Evolutionary conservation across 2,797 vertebrate species (phyloP).

Genomic region (Streptopelia turtur): DNA sequence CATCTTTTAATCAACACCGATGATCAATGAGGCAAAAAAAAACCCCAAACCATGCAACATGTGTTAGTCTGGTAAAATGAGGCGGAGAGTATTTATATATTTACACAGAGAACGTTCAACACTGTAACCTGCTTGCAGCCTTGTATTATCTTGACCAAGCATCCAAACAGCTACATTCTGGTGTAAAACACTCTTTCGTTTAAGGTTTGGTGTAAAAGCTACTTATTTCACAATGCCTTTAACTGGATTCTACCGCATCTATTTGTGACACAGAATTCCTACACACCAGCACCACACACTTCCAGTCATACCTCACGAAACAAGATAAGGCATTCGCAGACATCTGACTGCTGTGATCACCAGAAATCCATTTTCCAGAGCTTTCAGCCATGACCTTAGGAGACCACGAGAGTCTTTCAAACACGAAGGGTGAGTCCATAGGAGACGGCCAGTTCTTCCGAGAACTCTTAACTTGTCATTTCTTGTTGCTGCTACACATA

Average conservation of each 20-base stretch:
- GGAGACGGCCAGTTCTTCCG: background rate
- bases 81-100: conserved; percentile 62
- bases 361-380: conserved; percentile 13
- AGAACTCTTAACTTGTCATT: background rate
- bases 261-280: background rate
- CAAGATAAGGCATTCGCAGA: conserved; percentile 32
- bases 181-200: background rate
- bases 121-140: background rate
- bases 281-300: background rate
- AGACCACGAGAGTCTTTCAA: background rate
- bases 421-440: background rate
- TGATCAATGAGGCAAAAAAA: conserved; percentile 29
- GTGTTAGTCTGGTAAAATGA: conserved; percentile 36
- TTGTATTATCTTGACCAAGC: background rate
- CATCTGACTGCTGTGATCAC: background rate
- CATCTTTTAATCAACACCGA: conserved; percentile 34
- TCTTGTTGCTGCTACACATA: background rate
- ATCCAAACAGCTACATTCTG: conserved; percentile 44
- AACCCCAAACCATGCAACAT: conserved; percentile 50
- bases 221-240: background rate
- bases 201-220: conserved; percentile 29
- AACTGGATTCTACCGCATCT: background rate
- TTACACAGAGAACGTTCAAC: conserved; percentile 54
- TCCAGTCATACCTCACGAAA: background rate
- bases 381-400: background rate